Evolutionary conservation across 1,140 invertebrate genomes (phyloP).

Genomic region (Cheumatopsyche charites): DNA sequence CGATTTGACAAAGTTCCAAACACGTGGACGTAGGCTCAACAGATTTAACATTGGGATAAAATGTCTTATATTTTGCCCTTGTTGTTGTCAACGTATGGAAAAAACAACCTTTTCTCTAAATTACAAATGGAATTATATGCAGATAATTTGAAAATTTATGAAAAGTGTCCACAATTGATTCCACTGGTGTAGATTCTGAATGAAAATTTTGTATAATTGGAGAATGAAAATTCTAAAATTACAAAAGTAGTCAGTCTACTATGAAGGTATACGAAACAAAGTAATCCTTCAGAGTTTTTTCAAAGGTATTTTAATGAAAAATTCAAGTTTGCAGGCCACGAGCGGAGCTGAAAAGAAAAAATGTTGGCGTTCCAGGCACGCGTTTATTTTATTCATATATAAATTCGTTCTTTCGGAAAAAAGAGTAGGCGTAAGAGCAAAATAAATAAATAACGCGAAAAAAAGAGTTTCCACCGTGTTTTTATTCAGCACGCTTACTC

Average conservation of each 20-base stretch:
- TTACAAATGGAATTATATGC: too few relatives aligned
- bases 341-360: not conserved
- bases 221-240: too few relatives aligned
- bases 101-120: not conserved
- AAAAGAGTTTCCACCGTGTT: not conserved
- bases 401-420: not conserved
- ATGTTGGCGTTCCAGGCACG: not conserved
- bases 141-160: too few relatives aligned
- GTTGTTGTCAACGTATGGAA: not conserved
- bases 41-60: conserved; percentile 30
- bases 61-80: conserved; percentile 20
- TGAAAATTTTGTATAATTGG: too few relatives aligned
- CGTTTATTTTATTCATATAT: conserved; percentile 17
- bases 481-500: not conserved
- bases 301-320: too few relatives aligned
- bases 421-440: conserved; percentile 2
- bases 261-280: too few relatives aligned
- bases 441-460: not conserved
- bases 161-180: too few relatives aligned
- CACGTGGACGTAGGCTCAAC: conserved; percentile 15
- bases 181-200: too few relatives aligned
- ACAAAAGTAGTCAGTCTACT: too few relatives aligned
- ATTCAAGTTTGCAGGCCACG: too few relatives aligned
- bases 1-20: conserved; percentile 26
- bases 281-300: too few relatives aligned